These are phyloP conservation scores for Bothrops jararaca DNA, from an alignment of 2,113 vertebrate genomes.

Conservation along the genomic window DNA sequence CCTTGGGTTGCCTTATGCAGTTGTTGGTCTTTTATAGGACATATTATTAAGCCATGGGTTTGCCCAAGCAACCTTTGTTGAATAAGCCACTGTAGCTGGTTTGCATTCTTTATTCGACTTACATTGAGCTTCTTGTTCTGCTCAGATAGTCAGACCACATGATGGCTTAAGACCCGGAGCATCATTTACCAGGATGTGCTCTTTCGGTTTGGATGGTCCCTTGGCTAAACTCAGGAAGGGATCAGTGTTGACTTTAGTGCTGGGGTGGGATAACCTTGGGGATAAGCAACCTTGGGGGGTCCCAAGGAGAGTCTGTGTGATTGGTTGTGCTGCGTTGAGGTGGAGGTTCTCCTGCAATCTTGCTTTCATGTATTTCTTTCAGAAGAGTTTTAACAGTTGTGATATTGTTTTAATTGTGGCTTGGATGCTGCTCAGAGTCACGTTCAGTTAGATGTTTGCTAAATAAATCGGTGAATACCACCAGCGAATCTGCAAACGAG, in stretches of 20 bases:
- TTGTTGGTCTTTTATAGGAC: not conserved
- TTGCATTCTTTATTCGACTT: not conserved
- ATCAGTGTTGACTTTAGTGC: not conserved
- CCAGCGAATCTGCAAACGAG: not conserved
- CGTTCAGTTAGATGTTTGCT: not conserved
- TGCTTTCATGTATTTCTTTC: not conserved
- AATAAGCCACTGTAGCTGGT: not conserved
- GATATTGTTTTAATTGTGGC: not conserved
- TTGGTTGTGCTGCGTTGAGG: not conserved
- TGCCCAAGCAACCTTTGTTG: not conserved
- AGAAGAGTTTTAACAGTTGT: not conserved
- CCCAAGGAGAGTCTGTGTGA: not conserved
- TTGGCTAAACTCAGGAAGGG: not conserved
- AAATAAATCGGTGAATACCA: not conserved
- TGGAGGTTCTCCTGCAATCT: not conserved
- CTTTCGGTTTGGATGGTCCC: not conserved
- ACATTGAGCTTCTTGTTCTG: not conserved
- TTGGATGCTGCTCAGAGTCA: not conserved
- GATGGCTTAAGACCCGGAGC: not conserved
- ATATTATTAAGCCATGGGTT: not conserved
- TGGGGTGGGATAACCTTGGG: not conserved
- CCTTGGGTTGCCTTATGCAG: not conserved
- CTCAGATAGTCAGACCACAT: not conserved
- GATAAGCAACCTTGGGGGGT: not conserved
- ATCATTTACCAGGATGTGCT: not conserved